Conservation (phyloP, 2,113 vertebrate genomes). For the Procapra przewalskii region DNA sequence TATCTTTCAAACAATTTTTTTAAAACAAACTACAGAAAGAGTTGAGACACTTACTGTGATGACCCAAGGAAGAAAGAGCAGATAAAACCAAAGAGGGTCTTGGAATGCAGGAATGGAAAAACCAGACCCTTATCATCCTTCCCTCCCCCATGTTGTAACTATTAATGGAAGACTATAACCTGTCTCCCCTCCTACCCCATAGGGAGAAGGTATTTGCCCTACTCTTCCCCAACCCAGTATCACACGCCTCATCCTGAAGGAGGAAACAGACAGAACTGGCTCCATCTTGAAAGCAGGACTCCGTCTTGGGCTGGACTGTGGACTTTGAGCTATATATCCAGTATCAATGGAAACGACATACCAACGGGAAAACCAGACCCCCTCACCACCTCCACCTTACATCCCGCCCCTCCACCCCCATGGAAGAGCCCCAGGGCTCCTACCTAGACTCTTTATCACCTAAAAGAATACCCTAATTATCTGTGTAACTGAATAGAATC, state of each 20-base stretch:
- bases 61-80: background rate
- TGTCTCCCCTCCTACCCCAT: background rate
- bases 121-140: background rate
- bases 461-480: too few relatives aligned
- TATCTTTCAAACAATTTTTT: background rate
- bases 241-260: background rate
- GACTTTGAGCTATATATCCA: background rate
- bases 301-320: background rate
- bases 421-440: too few relatives aligned
- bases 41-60: background rate
- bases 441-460: too few relatives aligned
- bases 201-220: background rate
- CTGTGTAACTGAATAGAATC: too few relatives aligned
- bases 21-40: background rate
- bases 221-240: background rate
- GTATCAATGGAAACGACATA: too few relatives aligned
- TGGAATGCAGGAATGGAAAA: background rate
- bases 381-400: too few relatives aligned
- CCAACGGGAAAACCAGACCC: too few relatives aligned
- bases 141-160: background rate
- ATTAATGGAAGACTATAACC: background rate
- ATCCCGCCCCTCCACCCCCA: too few relatives aligned
- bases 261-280: background rate
- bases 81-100: background rate
- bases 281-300: background rate